Evolutionary conservation across 2,113 vertebrate species (phyloP), one percentile per base, ranked within the genome.

Genomic region (Calcarius ornatus): DNA sequence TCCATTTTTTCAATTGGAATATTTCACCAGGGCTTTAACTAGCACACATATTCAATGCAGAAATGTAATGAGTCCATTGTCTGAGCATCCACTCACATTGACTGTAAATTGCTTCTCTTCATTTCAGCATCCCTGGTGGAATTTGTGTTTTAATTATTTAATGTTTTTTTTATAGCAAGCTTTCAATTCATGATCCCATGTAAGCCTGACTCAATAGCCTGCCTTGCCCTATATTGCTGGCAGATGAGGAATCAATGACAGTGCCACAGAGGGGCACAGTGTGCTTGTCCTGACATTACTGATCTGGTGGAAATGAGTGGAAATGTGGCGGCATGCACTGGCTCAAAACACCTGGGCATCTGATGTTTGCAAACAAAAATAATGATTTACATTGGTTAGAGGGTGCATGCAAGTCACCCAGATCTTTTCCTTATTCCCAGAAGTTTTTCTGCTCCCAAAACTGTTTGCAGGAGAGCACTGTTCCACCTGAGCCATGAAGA

Each of bases 81-180:
- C 83, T 96, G 81, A 91, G 53, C 79, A 84, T 66, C 47, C 24
- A 64, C 47, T 91, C 43, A 11, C 3, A 0, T 54, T 73, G 53
- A 31, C 56, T 81, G 56, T 60, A 80, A 93, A 88, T 90, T 64
- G 38, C n/a, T 88, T 9, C 53, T 80, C 64, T 87, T 86, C 68
- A 84, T 91, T 92, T 92, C 65, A 94, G 38, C 65, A 94, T 92
- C 86, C 86, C 81, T 84, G 38, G 95, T 64, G 79, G 82, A 92
- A 88, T 94, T 88, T 81, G 30, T 77, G 24, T 28, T 92, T 93
- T 93, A 78, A 73, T 95, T 83, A 69, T 90, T 90, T 77, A 90
- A 48, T 69, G 2, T 64, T 71, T 70, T 71, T 70, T 72, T 75
- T 51, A 48, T 51, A 90, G 69, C 27, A 90, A 66, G 51, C 83